Conservation (phyloP, 2,113 vertebrate genomes). For the Mirza zaza region DNA sequence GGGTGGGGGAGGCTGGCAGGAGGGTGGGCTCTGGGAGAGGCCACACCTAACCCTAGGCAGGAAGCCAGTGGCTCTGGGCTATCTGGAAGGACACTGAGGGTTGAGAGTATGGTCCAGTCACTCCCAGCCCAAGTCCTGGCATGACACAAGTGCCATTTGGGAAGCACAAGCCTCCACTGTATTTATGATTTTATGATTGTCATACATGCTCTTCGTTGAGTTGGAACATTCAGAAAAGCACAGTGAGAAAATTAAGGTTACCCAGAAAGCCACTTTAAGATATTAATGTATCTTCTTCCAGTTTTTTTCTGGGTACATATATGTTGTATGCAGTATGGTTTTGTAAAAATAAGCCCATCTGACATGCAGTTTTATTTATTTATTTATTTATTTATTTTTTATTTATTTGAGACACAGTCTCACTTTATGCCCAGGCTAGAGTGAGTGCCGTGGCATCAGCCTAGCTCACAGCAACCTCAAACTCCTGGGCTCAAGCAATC, state of each 20-base stretch:
- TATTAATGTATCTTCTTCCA: not conserved
- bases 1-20: no score
- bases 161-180: not conserved
- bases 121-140: not conserved
- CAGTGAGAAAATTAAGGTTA: not conserved
- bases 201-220: not conserved
- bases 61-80: not conserved
- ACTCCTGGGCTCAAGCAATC: no score
- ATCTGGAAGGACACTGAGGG: not conserved
- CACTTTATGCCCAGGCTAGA: no score
- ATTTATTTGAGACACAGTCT: no score
- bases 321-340: not conserved
- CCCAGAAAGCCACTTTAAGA: not conserved
- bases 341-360: not conserved
- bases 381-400: no score
- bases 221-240: not conserved
- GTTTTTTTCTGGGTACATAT: not conserved
- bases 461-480: no score
- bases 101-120: no score
- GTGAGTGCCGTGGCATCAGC: no score
- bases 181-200: not conserved
- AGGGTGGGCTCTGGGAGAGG: not conserved
- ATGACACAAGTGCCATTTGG: not conserved
- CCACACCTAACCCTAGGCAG: not conserved
- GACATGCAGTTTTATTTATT: not conserved